A percentile compares a stretch with the other conserved stretches of the same genome.
Evolutionary conservation across 2,888 invertebrate genomes (phyloP).

Genomic region (Phasia obesa): DNA sequence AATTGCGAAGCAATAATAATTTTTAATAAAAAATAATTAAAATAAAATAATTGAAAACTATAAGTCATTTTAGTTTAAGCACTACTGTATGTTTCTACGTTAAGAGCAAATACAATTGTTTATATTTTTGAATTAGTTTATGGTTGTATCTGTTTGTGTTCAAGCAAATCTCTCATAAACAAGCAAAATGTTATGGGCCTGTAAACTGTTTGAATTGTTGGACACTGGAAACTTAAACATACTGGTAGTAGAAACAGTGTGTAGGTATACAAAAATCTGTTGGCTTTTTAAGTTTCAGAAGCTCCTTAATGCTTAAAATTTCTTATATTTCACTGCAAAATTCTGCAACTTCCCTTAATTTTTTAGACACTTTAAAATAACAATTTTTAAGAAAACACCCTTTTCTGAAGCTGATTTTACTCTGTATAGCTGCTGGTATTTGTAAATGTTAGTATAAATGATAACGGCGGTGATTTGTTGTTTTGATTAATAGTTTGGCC

Average conservation of each 20-base stretch:
- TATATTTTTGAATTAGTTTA: neutral
- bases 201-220: too few relatives aligned
- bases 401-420: conserved; percentile 29
- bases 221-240: too few relatives aligned
- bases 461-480: conserved; percentile 70
- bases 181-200: neutral
- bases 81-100: neutral
- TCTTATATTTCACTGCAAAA: too few relatives aligned
- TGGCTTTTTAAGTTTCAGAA: too few relatives aligned
- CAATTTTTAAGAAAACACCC: neutral
- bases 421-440: conserved; percentile 46
- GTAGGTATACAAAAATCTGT: too few relatives aligned
- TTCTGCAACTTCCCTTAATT: too few relatives aligned
- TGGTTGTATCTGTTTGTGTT: neutral
- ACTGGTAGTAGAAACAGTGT: too few relatives aligned
- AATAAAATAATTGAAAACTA: too few relatives aligned
- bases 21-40: too few relatives aligned
- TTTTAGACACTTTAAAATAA: neutral
- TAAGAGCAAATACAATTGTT: neutral
- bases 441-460: conserved; percentile 63
- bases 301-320: too few relatives aligned
- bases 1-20: too few relatives aligned
- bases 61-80: too few relatives aligned
- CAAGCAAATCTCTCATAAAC: neutral
- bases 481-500: conserved; percentile 68